Evolutionary conservation across 2,888 invertebrate species (phyloP).

Genomic region (Heliconius sara): DNA sequence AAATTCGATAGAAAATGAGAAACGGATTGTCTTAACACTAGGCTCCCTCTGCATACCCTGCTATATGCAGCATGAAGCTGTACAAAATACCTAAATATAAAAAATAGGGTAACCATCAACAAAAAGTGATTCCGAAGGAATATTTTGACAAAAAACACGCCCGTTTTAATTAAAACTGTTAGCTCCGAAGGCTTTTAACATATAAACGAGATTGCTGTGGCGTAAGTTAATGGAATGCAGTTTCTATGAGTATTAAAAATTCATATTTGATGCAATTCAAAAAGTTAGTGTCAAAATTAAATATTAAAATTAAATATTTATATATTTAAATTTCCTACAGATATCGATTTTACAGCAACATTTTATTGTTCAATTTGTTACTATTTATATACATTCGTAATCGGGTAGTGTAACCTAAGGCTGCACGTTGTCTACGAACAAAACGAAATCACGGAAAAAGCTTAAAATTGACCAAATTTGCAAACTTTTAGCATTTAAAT

Average conservation of each 20-base stretch:
- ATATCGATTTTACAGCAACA: neutral
- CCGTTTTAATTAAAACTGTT: neutral
- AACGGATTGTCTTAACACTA: no score
- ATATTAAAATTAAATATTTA: constrained; percentile 2
- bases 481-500: neutral
- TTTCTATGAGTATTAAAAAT: neutral
- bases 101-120: neutral
- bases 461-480: neutral
- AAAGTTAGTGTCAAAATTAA: neutral
- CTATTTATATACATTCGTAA: neutral
- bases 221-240: constrained; percentile 16
- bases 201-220: constrained; percentile 18
- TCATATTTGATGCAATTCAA: neutral
- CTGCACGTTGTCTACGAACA: neutral
- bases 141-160: neutral
- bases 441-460: neutral
- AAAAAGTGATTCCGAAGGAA: neutral
- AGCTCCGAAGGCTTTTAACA: constrained; percentile 2
- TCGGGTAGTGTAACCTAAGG: neutral
- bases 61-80: no score
- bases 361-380: neutral
- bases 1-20: no score
- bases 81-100: neutral
- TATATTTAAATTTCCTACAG: neutral
- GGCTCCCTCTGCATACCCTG: no score